phyloP scores from a whole-genome alignment of 2,797 vertebrate genomes.

The Tragopan temminckii region DNA sequence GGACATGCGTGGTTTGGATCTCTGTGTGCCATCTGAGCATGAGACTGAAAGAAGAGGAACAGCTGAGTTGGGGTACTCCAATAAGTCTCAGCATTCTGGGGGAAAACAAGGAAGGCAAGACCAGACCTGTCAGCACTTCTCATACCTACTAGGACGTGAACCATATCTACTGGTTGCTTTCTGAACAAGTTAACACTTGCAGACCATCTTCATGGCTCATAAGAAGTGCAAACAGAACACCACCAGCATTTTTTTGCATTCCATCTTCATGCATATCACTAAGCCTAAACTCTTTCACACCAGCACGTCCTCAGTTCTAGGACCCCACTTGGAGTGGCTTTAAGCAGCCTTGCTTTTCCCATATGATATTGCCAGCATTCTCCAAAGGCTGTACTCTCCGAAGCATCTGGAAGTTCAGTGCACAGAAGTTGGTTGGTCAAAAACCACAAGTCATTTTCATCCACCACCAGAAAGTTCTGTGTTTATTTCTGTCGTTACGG shows the following conservation, averaged over 20 bases:
- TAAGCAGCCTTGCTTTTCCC: neutral
- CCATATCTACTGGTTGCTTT: neutral
- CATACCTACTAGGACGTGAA: neutral
- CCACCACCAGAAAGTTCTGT: conserved; percentile 26
- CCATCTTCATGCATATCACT: fast-evolving
- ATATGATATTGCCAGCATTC: fast-evolving
- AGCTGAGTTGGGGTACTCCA: neutral
- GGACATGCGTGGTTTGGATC: fast-evolving
- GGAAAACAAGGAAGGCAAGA: neutral
- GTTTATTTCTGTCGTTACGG: conserved; percentile 44
- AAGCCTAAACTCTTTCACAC: neutral
- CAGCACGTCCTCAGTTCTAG: neutral
- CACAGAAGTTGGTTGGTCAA: neutral
- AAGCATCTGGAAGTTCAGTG: conserved; percentile 14
- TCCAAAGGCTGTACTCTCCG: neutral
- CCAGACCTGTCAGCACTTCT: neutral
- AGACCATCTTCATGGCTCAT: neutral
- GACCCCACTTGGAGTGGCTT: neutral
- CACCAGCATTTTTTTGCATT: fast-evolving
- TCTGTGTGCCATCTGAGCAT: fast-evolving
- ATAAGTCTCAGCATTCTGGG: neutral
- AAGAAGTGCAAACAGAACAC: neutral
- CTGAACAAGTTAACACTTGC: neutral
- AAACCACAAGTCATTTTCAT: conserved; percentile 46
- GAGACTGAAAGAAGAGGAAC: neutral